Evolutionary conservation across 2,797 vertebrate genomes (phyloP).

Genomic region (Malurus leucopterus): DNA sequence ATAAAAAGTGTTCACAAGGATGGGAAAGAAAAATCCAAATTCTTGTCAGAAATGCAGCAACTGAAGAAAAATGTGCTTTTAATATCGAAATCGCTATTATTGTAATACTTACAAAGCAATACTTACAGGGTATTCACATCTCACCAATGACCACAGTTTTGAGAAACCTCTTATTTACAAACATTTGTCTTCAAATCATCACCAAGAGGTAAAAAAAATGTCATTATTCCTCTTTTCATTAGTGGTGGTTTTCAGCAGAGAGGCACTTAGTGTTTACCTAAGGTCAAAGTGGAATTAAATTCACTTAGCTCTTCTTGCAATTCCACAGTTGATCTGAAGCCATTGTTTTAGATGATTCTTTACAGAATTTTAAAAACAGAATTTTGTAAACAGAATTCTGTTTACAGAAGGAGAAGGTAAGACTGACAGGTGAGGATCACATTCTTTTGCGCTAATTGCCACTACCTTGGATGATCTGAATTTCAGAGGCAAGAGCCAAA

Average conservation of each 20-base stretch:
- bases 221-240: not conserved
- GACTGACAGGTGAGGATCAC: not conserved
- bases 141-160: not conserved
- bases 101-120: not conserved
- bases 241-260: not conserved
- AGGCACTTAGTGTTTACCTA: not conserved
- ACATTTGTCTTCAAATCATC: not conserved
- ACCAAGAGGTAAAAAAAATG: not conserved
- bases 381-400: too few species aligned
- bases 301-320: not conserved
- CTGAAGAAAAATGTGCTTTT: not conserved
- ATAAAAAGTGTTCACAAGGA: not conserved
- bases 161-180: not conserved
- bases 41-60: not conserved
- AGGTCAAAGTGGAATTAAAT: not conserved
- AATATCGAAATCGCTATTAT: not conserved
- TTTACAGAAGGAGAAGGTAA: not conserved
- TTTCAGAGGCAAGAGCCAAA: not conserved
- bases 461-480: not conserved
- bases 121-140: rapidly evolving
- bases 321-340: not conserved
- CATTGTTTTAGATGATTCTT: not conserved
- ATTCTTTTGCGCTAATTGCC: not conserved
- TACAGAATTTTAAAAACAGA: too few species aligned
- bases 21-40: not conserved